A percentile compares a stretch with the other conserved stretches of the same genome.
These are phyloP conservation scores for Decapterus maruadsi DNA, from an alignment of 2,797 vertebrate species.

Conservation along the genomic window DNA sequence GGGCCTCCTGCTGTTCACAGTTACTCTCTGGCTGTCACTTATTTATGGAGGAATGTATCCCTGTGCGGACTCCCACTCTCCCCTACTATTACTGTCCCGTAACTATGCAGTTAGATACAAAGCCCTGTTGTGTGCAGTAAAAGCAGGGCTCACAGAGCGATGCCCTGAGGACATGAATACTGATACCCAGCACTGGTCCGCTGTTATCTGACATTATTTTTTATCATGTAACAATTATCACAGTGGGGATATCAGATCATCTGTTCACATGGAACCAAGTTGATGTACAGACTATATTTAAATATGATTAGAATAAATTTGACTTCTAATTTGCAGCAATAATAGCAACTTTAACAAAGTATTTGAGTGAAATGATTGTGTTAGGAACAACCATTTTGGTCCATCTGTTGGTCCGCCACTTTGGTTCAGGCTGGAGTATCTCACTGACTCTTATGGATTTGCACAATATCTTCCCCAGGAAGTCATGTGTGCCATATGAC, in stretches of 20 bases:
- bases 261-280: conserved; percentile 54
- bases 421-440: neutral
- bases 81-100: conserved; percentile 74
- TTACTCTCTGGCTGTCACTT: conserved; percentile 69
- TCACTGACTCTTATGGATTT: neutral
- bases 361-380: conserved; percentile 30
- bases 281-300: conserved; percentile 20
- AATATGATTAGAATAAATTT: conserved; percentile 56
- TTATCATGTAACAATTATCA: conserved; percentile 55
- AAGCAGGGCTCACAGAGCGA: conserved; percentile 56
- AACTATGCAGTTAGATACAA: conserved; percentile 71
- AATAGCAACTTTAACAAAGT: conserved; percentile 23
- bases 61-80: conserved; percentile 58
- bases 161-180: conserved; percentile 60
- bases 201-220: conserved; percentile 32
- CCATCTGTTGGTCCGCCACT: neutral
- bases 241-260: conserved; percentile 52
- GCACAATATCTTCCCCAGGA: neutral
- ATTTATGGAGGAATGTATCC: conserved; percentile 83
- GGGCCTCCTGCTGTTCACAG: conserved; percentile 62
- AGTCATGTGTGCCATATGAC: neutral
- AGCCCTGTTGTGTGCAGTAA: conserved; percentile 72
- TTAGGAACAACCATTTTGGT: neutral
- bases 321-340: conserved; percentile 15
- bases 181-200: conserved; percentile 35